These are phyloP conservation scores for Saccopteryx bilineata DNA, from an alignment of 2,113 vertebrate species.

Conservation along the genomic window DNA sequence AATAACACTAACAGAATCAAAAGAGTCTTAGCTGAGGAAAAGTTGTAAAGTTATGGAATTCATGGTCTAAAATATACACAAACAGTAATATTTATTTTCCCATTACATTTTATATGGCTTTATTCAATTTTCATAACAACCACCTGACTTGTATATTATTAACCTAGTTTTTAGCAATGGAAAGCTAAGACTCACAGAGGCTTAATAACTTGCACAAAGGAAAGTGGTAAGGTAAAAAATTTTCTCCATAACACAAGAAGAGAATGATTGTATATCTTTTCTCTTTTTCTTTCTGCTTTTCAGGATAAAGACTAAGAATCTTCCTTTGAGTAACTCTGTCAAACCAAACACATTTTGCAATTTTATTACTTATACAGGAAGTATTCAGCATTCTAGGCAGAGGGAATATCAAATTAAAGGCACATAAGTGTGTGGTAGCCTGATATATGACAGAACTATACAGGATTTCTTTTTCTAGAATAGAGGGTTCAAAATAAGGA, in stretches of 20 bases:
- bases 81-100: conserved; percentile 55
- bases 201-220: background rate
- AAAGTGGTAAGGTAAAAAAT: conserved; percentile 23
- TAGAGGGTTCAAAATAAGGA: background rate
- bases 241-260: background rate
- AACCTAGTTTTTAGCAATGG: conserved; percentile 43
- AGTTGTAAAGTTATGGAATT: conserved; percentile 26
- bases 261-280: background rate
- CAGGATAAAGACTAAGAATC: background rate
- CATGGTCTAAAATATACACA: background rate
- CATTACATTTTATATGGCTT: conserved; percentile 59
- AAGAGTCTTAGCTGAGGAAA: background rate
- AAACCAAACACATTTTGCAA: background rate
- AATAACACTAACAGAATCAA: background rate
- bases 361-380: background rate
- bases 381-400: background rate
- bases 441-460: background rate
- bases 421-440: background rate
- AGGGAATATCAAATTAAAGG: background rate
- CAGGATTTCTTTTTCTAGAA: background rate
- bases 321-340: background rate
- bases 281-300: background rate
- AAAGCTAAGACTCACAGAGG: conserved; percentile 12
- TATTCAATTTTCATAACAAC: conserved; percentile 61
- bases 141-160: conserved; percentile 39